These are phyloP conservation scores for Pollenia labialis DNA, from an alignment of 2,888 invertebrate genomes.

Conservation along the genomic window DNA sequence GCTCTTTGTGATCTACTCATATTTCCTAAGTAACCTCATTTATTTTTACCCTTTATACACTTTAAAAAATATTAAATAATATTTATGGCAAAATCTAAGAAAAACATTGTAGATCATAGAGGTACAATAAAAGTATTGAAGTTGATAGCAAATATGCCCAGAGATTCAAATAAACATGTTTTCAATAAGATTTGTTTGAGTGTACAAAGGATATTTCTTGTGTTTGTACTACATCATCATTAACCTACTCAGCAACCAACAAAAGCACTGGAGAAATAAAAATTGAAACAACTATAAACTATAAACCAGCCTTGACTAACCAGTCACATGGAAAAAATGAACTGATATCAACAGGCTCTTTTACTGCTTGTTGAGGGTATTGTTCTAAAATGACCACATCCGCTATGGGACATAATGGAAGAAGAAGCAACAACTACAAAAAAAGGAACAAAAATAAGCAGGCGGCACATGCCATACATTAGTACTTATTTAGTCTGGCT, in stretches of 20 bases:
- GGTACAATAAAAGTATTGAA: too few relatives aligned
- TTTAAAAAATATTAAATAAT: background rate
- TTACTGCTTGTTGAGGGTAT: slow-evolving; percentile 59
- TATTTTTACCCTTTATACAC: slow-evolving; percentile 8
- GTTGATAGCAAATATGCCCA: too few relatives aligned
- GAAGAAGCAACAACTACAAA: slow-evolving; percentile 6
- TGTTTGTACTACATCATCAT: slow-evolving; percentile 46
- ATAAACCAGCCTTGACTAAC: slow-evolving; percentile 66
- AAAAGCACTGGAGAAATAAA: slow-evolving; percentile 14
- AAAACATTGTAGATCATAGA: too few relatives aligned
- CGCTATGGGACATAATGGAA: slow-evolving; percentile 56
- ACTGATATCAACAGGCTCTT: slow-evolving; percentile 70
- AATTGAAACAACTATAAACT: slow-evolving; percentile 53
- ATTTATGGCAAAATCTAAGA: too few relatives aligned
- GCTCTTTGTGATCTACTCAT: slow-evolving; percentile 26
- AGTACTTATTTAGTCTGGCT: slow-evolving; percentile 63
- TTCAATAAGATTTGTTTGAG: slow-evolving; percentile 16
- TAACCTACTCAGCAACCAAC: slow-evolving; percentile 60
- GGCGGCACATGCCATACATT: slow-evolving; percentile 66
- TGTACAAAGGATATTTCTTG: slow-evolving; percentile 33
- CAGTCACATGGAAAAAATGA: slow-evolving; percentile 59
- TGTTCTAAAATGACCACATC: slow-evolving; percentile 72
- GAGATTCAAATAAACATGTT: background rate
- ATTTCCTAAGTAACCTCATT: slow-evolving; percentile 50
- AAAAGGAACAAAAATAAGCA: slow-evolving; percentile 46